Conservation (phyloP, 2,888 invertebrate genomes). For the Oligia latruncula region DNA sequence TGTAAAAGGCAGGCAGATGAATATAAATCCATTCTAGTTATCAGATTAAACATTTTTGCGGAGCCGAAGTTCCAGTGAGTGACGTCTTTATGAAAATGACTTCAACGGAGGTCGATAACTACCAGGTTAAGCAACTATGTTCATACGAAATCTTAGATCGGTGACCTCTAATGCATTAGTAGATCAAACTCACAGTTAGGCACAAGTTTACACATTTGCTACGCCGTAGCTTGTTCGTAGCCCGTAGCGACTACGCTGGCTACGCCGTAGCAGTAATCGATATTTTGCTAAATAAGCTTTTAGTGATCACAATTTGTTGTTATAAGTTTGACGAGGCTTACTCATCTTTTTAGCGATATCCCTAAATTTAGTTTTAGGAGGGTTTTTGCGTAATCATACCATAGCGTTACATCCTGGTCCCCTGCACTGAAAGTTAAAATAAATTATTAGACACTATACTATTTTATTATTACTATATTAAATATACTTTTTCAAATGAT, state of each 20-base stretch:
- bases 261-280: slow-evolving; percentile 11
- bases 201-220: neutral
- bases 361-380: no score
- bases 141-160: neutral
- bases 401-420: slow-evolving; percentile 76
- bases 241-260: neutral
- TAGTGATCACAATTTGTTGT: neutral
- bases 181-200: neutral
- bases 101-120: no score
- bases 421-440: slow-evolving; percentile 71
- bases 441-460: neutral
- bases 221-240: slow-evolving; percentile 22
- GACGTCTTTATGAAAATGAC: neutral
- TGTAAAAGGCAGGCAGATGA: no score
- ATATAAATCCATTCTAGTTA: neutral
- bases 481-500: neutral
- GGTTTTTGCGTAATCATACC: slow-evolving; percentile 64
- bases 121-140: neutral
- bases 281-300: neutral
- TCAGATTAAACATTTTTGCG: neutral
- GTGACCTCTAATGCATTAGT: neutral
- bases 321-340: neutral
- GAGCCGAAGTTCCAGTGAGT: neutral
- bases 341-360: neutral
- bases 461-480: no score